Evolutionary conservation across 2,113 vertebrate genomes (phyloP), one percentile per base, ranked within the genome.

Genomic region (Nerophis lumbriciformis): DNA sequence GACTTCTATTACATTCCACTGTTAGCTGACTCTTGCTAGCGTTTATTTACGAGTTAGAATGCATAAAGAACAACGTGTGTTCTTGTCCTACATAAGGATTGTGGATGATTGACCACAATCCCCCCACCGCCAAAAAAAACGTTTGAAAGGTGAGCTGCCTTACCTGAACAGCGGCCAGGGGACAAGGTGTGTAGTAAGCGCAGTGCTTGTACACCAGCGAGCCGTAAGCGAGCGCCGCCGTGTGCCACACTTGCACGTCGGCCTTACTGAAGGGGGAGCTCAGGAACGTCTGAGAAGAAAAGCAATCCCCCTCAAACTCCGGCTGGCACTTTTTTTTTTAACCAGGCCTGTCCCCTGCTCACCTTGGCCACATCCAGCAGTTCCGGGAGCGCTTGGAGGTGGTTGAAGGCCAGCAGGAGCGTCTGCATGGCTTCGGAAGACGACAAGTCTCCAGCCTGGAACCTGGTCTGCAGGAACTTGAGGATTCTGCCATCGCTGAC

Each of bases 171-270:
- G 61, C 79, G 48, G 72, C 13, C 4, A 78, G 63, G 19, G 88
- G 87, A 59, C 93, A 94, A 8, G 78, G 53, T 67, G 81, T 73
- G n/a, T 65, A 16, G 68, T 77, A 72, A 62, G 77, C 65, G 64
- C 92, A 94, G 63, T 83, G 83, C 77, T 82, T 94, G 55, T 91
- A 84, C 16, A 93, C 85, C 65, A 94, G 55, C 61, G 91, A 91
- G 36, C 92, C 90, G 45, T 94, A 94, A n/a, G 74, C 76, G 57
- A 96, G 80, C n/a, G 77, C 77, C 35, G 87, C 78, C n/a, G 77
- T 72, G 3, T 88, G 86, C 80, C 87, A 90, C 65, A 94, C 53
- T 1, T 60, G 0, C 0, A 35, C 35, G 8, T 59, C 63, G 28
- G 85, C 88, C 81, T 89, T 89, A 63, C 87, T 66, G 63, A 85